Percentiles rank a stretch among this genome's conserved stretches.
Evolutionary conservation across 1,140 invertebrate species (phyloP).

Genomic region (Hylaeus volcanicus): DNA sequence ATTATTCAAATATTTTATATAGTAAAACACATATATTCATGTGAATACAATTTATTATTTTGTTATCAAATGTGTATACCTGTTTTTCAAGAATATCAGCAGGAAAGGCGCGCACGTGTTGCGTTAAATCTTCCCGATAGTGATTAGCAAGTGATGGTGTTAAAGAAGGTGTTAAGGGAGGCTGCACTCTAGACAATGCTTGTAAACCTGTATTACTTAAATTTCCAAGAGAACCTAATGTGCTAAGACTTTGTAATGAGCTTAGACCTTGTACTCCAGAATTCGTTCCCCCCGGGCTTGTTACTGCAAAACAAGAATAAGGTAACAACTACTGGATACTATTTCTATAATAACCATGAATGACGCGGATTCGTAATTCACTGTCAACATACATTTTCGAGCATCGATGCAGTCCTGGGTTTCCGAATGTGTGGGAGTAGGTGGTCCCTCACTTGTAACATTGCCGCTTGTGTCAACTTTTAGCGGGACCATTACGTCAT

Average conservation of each 20-base stretch:
- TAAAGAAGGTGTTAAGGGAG: constrained; percentile 84
- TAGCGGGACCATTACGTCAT: constrained; percentile 80
- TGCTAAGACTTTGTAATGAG: constrained; percentile 81
- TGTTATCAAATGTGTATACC: constrained; percentile 81
- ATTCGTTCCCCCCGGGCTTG: constrained; percentile 78
- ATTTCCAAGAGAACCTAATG: constrained; percentile 78
- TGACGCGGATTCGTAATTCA: background rate
- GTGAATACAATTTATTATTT: background rate
- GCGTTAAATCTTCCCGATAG: constrained; percentile 93
- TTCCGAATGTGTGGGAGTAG: constrained; percentile 87
- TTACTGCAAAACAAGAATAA: constrained; percentile 69
- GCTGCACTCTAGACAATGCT: constrained; percentile 79
- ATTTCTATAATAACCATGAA: constrained; percentile 1
- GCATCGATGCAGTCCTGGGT: constrained; percentile 84
- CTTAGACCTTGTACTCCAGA: constrained; percentile 79
- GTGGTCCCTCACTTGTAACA: constrained; percentile 83
- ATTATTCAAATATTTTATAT: constrained; percentile 12
- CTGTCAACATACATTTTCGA: constrained; percentile 80
- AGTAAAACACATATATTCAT: background rate
- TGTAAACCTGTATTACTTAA: constrained; percentile 80
- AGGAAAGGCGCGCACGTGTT: constrained; percentile 95
- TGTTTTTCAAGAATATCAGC: constrained; percentile 96
- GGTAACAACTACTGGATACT: background rate
- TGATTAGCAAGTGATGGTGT: constrained; percentile 95
- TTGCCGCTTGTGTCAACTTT: constrained; percentile 82